Evolutionary conservation across 2,797 vertebrate species (phyloP).

Genomic region (Sebastes vulpes): DNA sequence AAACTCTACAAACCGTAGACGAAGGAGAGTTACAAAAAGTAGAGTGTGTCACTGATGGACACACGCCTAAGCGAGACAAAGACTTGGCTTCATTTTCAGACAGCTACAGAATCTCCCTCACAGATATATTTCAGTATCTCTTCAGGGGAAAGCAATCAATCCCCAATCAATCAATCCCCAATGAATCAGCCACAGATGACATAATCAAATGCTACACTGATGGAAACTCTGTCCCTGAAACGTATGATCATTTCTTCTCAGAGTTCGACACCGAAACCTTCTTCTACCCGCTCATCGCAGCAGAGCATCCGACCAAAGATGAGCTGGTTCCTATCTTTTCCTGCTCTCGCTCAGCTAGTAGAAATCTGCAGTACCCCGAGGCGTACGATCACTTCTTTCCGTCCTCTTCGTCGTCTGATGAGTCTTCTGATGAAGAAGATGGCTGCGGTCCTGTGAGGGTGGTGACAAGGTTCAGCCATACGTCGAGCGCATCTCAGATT

Average conservation of each 20-base stretch:
- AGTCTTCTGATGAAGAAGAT: slow-evolving; percentile 82
- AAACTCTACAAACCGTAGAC: slow-evolving; percentile 45
- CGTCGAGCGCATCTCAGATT: slow-evolving; percentile 29
- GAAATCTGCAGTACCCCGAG: slow-evolving; percentile 88
- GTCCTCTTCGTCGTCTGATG: slow-evolving; percentile 79
- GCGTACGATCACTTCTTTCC: slow-evolving; percentile 91
- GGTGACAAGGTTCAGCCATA: slow-evolving; percentile 64
- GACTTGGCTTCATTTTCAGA: slow-evolving; percentile 47
- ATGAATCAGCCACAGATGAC: slow-evolving; percentile 40
- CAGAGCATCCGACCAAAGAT: slow-evolving; percentile 42
- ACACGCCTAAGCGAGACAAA: neutral
- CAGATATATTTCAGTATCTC: slow-evolving; percentile 77
- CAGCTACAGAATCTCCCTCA: slow-evolving; percentile 70
- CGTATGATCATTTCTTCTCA: slow-evolving; percentile 92
- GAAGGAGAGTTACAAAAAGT: slow-evolving; percentile 37
- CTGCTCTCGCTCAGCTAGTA: slow-evolving; percentile 62
- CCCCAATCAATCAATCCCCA: slow-evolving; percentile 36
- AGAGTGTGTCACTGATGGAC: slow-evolving; percentile 3
- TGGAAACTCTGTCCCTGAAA: slow-evolving; percentile 87
- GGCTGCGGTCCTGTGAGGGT: slow-evolving; percentile 61
- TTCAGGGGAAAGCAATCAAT: slow-evolving; percentile 69
- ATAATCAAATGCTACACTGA: slow-evolving; percentile 4
- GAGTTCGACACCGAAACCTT: slow-evolving; percentile 86
- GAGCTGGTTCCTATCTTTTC: slow-evolving; percentile 75
- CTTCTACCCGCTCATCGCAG: slow-evolving; percentile 66